These are phyloP conservation scores for Psix sp. DNA, from an alignment of 1,140 invertebrate genomes.

Conservation along the genomic window DNA sequence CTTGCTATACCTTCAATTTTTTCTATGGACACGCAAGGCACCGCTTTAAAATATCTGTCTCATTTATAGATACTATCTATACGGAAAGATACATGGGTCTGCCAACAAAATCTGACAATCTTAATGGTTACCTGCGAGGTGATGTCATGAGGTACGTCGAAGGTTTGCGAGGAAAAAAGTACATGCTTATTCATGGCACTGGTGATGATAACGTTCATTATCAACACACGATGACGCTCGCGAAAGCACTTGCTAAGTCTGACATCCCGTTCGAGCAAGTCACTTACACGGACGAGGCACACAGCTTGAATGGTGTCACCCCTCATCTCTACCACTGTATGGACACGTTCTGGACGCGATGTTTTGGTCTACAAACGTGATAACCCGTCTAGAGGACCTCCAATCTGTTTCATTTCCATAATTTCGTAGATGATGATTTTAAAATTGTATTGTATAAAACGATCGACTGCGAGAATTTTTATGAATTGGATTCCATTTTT, in stretches of 20 bases:
- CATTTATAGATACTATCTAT: slow-evolving; percentile 81
- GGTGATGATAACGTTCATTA: slow-evolving; percentile 84
- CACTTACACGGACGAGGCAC: slow-evolving; percentile 82
- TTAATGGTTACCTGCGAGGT: slow-evolving; percentile 77
- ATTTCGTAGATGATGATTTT: neutral
- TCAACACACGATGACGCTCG: slow-evolving; percentile 82
- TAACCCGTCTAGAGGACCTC: slow-evolving; percentile 6
- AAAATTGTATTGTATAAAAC: too few relatives aligned
- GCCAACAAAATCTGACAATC: slow-evolving; percentile 79
- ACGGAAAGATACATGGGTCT: slow-evolving; percentile 84
- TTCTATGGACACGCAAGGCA: slow-evolving; percentile 13
- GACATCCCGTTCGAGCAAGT: slow-evolving; percentile 80
- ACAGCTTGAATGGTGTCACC: slow-evolving; percentile 76
- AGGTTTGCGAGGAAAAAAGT: slow-evolving; percentile 79
- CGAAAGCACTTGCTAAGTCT: slow-evolving; percentile 79
- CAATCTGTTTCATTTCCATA: neutral
- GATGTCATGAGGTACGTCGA: slow-evolving; percentile 77
- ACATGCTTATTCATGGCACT: slow-evolving; percentile 81
- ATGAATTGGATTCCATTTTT: too few relatives aligned
- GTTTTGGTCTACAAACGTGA: slow-evolving; percentile 66
- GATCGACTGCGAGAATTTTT: too few relatives aligned
- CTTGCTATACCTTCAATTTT: too few relatives aligned
- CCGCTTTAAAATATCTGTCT: slow-evolving; percentile 1
- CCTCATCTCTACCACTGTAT: slow-evolving; percentile 81
- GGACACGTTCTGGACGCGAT: slow-evolving; percentile 80